Evolutionary conservation across 2,888 invertebrate species (phyloP).

Genomic region (Synanthedon vespiformis): DNA sequence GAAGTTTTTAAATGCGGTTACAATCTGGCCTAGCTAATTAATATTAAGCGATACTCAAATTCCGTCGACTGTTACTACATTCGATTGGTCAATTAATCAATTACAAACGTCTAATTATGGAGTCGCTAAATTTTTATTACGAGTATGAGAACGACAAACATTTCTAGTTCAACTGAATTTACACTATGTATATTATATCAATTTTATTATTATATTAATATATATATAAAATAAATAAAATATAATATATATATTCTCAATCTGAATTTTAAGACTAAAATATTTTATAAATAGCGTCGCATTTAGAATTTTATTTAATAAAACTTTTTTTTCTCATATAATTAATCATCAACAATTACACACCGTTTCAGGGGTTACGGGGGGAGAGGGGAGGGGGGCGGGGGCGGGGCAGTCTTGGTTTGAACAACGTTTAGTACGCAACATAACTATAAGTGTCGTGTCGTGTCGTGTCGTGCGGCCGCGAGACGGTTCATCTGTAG

Average conservation of each 20-base stretch:
- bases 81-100: constrained; percentile 43
- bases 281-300: constrained; percentile 64
- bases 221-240: constrained; percentile 48
- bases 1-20: constrained; percentile 44
- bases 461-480: constrained; percentile 30
- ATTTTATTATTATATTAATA: constrained; percentile 40
- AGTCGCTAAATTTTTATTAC: constrained; percentile 22
- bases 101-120: background rate
- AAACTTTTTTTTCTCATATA: background rate
- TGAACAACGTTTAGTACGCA: constrained; percentile 64
- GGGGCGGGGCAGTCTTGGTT: constrained; percentile 56
- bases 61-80: constrained; percentile 33
- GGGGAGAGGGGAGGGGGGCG: constrained; percentile 58
- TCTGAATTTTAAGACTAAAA: constrained; percentile 61
- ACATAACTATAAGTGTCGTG: constrained; percentile 43
- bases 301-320: constrained; percentile 42
- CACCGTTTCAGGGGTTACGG: constrained; percentile 25
- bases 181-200: constrained; percentile 28
- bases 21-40: constrained; percentile 27
- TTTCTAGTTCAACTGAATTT: constrained; percentile 56
- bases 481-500: constrained; percentile 51
- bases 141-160: constrained; percentile 46
- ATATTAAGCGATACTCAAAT: constrained; percentile 30
- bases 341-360: constrained; percentile 45
- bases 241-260: constrained; percentile 36